Evolutionary conservation across 1,140 invertebrate species (phyloP).

Genomic region (Spodoptera litura): DNA sequence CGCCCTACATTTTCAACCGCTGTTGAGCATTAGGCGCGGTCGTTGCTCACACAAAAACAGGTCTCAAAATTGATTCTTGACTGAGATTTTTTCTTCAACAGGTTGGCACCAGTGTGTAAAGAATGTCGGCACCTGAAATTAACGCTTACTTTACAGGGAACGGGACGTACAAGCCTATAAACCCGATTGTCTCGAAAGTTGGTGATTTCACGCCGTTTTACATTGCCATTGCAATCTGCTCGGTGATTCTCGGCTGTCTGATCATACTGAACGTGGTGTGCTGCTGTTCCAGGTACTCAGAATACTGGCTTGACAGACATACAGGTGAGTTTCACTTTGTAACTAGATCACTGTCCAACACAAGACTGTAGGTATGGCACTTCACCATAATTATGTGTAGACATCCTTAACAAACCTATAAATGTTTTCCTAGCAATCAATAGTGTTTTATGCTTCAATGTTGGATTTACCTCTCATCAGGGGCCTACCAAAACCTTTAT

Average conservation of each 20-base stretch:
- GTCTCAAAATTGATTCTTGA: constrained; percentile 44
- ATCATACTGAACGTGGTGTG: constrained; percentile 92
- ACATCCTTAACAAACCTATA: too few relatives aligned
- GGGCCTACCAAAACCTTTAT: too few relatives aligned
- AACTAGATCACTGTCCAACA: too few relatives aligned
- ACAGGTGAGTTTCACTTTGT: constrained; percentile 87
- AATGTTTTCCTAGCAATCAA: too few relatives aligned
- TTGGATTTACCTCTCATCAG: too few relatives aligned
- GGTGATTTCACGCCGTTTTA: constrained; percentile 92
- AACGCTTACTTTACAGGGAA: constrained; percentile 80
- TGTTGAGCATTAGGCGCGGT: constrained; percentile 36
- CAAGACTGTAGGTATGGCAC: too few relatives aligned
- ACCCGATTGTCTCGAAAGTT: constrained; percentile 71
- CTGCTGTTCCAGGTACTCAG: constrained; percentile 92
- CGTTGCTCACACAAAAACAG: not conserved
- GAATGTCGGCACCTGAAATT: constrained; percentile 78
- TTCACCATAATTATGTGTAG: too few relatives aligned
- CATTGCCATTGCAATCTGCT: constrained; percentile 91
- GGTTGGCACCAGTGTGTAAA: constrained; percentile 58
- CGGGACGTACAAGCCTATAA: constrained; percentile 72
- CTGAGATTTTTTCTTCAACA: constrained; percentile 74
- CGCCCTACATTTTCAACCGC: constrained; percentile 36
- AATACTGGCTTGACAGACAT: constrained; percentile 93
- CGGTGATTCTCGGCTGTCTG: constrained; percentile 89
- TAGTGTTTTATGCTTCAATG: too few relatives aligned